A percentile compares a stretch with the other conserved stretches of the same genome.
These are phyloP conservation scores for Rhyacophila brunnea DNA, from an alignment of 1,140 invertebrate species.

Conservation along the genomic window DNA sequence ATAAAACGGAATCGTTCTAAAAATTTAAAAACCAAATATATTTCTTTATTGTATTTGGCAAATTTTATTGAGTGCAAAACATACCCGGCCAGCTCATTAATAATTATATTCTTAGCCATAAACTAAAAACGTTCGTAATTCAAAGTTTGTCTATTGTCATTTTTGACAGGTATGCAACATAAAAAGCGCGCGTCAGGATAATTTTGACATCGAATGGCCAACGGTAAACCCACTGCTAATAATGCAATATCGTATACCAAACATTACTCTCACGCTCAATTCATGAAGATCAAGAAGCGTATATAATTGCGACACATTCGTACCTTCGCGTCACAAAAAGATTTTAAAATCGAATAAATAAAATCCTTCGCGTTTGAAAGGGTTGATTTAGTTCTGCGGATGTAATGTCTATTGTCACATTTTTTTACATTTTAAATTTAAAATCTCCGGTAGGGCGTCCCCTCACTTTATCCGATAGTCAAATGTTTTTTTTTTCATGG, in stretches of 20 bases:
- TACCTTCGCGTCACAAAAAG: slow-evolving; percentile 25
- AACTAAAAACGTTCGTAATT: slow-evolving; percentile 23
- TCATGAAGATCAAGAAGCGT: slow-evolving; percentile 33
- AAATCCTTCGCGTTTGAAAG: slow-evolving; percentile 21
- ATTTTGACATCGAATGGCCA: slow-evolving; percentile 2
- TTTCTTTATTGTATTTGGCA: slow-evolving; percentile 14
- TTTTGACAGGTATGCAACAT: slow-evolving; percentile 19
- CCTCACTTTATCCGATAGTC: slow-evolving; percentile 25
- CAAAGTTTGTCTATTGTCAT: slow-evolving; percentile 29
- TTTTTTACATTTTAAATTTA: slow-evolving; percentile 24
- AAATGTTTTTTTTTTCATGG: slow-evolving; percentile 24
- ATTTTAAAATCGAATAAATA: slow-evolving; percentile 37
- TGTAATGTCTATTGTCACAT: slow-evolving; percentile 28
- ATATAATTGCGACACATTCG: slow-evolving; percentile 32
- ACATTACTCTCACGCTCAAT: slow-evolving; percentile 34
- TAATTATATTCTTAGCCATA: slow-evolving; percentile 17
- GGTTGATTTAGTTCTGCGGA: slow-evolving; percentile 27
- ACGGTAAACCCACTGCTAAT: slow-evolving; percentile 1
- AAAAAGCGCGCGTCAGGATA: slow-evolving; percentile 18
- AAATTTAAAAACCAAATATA: slow-evolving; percentile 13
- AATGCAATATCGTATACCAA: neutral
- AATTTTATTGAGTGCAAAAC: slow-evolving; percentile 25
- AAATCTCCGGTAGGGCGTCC: slow-evolving; percentile 13
- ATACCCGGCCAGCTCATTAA: slow-evolving; percentile 18
- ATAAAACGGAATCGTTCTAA: neutral